Percentiles rank a stretch among this genome's conserved stretches.
These are phyloP conservation scores for Brachionus rotundiformis DNA, from an alignment of 1,140 invertebrate genomes.

Conservation along the genomic window DNA sequence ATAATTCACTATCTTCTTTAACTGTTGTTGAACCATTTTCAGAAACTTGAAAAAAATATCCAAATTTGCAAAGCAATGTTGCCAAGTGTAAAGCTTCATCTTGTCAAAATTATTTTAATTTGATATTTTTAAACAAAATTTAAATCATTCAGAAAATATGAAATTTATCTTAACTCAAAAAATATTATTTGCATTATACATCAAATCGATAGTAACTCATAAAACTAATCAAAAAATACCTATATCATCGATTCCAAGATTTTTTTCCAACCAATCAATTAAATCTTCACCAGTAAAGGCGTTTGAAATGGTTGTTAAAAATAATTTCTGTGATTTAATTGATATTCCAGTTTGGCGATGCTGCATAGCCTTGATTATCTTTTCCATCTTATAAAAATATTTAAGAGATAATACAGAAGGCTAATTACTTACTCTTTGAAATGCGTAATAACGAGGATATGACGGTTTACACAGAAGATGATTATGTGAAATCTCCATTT, in stretches of 20 bases:
- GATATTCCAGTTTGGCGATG: conserved; percentile 38
- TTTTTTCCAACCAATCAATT: conserved; percentile 6
- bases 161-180: too few relatives aligned
- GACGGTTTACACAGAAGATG: conserved; percentile 16
- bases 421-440: conserved; percentile 19
- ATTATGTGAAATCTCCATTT: conserved; percentile 48
- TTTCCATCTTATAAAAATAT: conserved; percentile 27
- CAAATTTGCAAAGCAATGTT: conserved; percentile 30
- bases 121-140: neutral
- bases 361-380: conserved; percentile 42
- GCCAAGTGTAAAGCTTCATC: conserved; percentile 45
- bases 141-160: too few relatives aligned
- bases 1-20: conserved; percentile 42
- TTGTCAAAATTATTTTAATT: neutral
- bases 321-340: conserved; percentile 31
- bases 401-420: neutral
- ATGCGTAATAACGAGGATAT: conserved; percentile 41
- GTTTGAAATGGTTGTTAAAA: conserved; percentile 43
- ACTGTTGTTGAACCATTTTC: neutral
- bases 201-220: too few relatives aligned
- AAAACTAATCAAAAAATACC: conserved; percentile 16
- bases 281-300: conserved; percentile 51
- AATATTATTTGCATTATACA: too few relatives aligned
- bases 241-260: conserved; percentile 8
- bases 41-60: conserved; percentile 51